phyloP scores from a whole-genome alignment of 1,140 invertebrate genomes.

The Acyrthosiphon pisum region DNA sequence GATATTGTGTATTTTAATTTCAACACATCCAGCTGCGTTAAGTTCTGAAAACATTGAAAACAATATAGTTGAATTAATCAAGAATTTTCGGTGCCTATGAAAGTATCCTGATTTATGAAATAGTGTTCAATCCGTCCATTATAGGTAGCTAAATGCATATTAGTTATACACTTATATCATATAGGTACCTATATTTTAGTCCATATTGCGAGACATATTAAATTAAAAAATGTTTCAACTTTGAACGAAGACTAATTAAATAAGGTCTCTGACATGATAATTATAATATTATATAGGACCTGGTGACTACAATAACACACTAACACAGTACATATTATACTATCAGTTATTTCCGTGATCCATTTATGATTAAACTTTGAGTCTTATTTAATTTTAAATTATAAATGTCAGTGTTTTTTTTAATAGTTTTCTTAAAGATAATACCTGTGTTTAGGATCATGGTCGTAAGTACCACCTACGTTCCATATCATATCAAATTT shows the following conservation, averaged over 20 bases:
- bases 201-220: neutral
- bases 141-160: neutral
- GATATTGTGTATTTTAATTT: neutral
- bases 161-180: neutral
- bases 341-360: too few species aligned
- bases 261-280: neutral
- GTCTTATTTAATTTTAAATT: neutral
- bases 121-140: neutral
- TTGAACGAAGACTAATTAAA: neutral
- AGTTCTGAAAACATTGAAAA: neutral
- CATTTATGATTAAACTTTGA: neutral
- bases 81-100: neutral
- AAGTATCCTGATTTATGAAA: neutral
- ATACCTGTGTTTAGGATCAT: neutral
- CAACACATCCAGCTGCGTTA: neutral
- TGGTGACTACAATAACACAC: too few species aligned
- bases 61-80: neutral
- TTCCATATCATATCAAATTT: neutral
- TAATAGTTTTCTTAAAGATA: neutral
- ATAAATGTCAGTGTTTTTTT: neutral
- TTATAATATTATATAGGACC: too few species aligned
- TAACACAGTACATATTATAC: too few species aligned
- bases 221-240: neutral
- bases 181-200: neutral
- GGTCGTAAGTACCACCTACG: neutral